A percentile compares a stretch with the other conserved stretches of the same genome.
These are phyloP conservation scores for Scyliorhinus canicula DNA, from an alignment of 2,797 vertebrate genomes.

Conservation along the genomic window DNA sequence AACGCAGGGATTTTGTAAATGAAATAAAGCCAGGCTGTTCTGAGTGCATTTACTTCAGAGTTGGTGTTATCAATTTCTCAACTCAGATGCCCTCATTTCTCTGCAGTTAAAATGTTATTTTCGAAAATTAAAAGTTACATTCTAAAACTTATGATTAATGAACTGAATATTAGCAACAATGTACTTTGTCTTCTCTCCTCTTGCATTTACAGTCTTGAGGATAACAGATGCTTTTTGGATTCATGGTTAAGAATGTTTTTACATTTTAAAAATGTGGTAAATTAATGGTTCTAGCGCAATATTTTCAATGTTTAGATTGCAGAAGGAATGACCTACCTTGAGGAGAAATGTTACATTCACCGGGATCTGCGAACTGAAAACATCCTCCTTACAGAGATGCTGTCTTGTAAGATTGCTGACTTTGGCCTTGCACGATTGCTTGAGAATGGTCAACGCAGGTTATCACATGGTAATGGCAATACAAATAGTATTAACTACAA, in stretches of 20 bases:
- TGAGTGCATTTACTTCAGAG: too few relatives aligned
- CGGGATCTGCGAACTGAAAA: constrained; percentile 54
- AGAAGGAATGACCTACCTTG: constrained; percentile 54
- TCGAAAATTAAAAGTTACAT: not conserved
- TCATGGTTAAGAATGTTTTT: not conserved
- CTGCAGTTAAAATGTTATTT: too few relatives aligned
- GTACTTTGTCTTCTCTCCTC: not conserved
- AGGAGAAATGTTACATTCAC: constrained; percentile 50
- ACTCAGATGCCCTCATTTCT: not conserved
- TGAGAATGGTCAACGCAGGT: constrained; percentile 37
- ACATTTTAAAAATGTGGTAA: not conserved
- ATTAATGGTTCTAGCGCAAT: not conserved
- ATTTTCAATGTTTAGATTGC: constrained; percentile 45
- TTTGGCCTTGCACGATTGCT: constrained; percentile 51
- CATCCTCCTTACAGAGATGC: constrained; percentile 51
- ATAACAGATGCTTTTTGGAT: not conserved
- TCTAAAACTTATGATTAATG: too few relatives aligned
- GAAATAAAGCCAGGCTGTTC: too few relatives aligned
- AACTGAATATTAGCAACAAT: too few relatives aligned
- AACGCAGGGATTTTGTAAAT: too few relatives aligned
- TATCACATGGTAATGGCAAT: not conserved
- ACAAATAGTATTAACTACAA: not conserved
- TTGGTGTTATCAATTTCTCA: too few relatives aligned
- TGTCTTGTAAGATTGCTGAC: constrained; percentile 54
- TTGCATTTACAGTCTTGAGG: not conserved